Base-by-base conservation (phyloP, 2,797 vertebrate species). In the Percopsis omiscomaycus region DNA sequence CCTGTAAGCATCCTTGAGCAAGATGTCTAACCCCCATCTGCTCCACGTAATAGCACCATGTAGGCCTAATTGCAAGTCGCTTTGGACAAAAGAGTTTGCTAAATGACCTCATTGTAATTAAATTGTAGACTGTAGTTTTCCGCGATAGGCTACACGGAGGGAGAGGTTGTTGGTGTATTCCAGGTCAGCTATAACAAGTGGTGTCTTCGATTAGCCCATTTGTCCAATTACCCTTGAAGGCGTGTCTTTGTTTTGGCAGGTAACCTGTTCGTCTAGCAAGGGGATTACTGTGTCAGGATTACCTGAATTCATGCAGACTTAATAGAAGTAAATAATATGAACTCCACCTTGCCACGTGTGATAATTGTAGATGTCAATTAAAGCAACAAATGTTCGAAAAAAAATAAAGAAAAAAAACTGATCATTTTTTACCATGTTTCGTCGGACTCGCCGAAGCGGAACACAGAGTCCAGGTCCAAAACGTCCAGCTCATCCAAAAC, bases 401-500 rank as follows among this genome's bases (percentile, higher is more conserved):
- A 32, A 45, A 0, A n/a, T n/a, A n/a, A n/a, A n/a, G n/a, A n/a
- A 1, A 56, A 22, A 22, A 22, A 22, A 22, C 22, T 22, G 22
- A 22, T 1, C 1, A 22, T 22, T 1, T 22, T 22, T 82, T 88
- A 98, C 96, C 96, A 98, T 48, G 94, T 95, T 74, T 96, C 95
- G 5, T 95, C 93, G 8, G 92, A 90, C 44, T 91, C 86, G 1
- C 87, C 86, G 12, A 81, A 82, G 75, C 86, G 80, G 53, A 84
- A 81, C 16, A 93, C 44, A 50, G 79, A 89, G 54, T 94, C 92
- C 76, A 97, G 80, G 68, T 98, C 95, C 87, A 98, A 72, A 32
- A 93, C 84, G 78, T 96, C 93, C 88, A 98, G 91, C 73, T 96
- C 93, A 3, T 98, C 96, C 91, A 97, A 89, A 66, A 67, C 75